These are phyloP conservation scores for Trichonephila clavipes DNA, from an alignment of 1,140 invertebrate species.

Conservation along the genomic window DNA sequence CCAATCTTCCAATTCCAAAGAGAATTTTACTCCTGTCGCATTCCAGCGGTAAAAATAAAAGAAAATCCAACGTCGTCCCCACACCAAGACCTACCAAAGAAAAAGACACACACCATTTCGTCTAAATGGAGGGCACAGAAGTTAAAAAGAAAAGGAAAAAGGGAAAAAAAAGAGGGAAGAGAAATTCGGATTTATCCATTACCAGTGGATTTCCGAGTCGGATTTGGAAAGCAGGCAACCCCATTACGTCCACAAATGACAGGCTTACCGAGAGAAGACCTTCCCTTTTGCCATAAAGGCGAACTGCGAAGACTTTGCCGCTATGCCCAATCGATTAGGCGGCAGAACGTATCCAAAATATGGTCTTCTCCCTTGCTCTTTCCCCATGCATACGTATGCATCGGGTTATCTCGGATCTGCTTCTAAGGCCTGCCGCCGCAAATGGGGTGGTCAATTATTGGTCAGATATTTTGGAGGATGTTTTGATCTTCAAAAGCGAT, in stretches of 20 bases:
- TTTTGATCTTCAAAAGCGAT: neutral
- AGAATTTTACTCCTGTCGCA: conserved; percentile 27
- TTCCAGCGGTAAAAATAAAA: neutral
- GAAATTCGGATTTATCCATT: conserved; percentile 73
- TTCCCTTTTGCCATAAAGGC: conserved; percentile 44
- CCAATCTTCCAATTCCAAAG: conserved; percentile 40
- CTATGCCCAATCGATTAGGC: conserved; percentile 50
- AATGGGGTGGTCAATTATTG: neutral
- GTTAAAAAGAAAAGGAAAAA: conserved; percentile 2
- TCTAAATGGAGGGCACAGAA: conserved; percentile 18
- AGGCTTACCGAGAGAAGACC: conserved; percentile 54
- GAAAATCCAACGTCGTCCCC: neutral
- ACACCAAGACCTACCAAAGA: neutral
- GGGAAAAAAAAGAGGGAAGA: conserved; percentile 9
- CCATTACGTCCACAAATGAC: conserved; percentile 72
- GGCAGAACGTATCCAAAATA: conserved; percentile 18
- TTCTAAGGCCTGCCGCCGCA: neutral
- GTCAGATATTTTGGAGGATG: neutral
- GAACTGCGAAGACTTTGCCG: conserved; percentile 1
- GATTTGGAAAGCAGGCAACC: conserved; percentile 70
- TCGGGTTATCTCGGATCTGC: neutral
- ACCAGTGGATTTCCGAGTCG: conserved; percentile 72
- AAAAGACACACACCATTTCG: conserved; percentile 13
- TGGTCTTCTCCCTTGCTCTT: neutral
- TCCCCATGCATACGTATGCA: neutral